Percentiles rank a stretch among this genome's conserved stretches.
Conservation (phyloP, 1,140 invertebrate species). For the Penaeus chinensis region DNA sequence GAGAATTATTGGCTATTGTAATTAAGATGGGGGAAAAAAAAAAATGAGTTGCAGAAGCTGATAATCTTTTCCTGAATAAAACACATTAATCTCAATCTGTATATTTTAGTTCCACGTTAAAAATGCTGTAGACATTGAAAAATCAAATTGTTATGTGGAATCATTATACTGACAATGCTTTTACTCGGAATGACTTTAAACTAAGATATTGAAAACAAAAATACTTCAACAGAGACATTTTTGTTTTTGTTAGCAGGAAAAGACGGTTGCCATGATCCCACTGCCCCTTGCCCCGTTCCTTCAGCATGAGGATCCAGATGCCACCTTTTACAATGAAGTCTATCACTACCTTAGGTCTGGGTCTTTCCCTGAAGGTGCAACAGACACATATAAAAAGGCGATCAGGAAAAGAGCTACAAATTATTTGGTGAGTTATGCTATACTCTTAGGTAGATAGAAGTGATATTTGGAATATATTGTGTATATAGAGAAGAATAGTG, state of each 20-base stretch:
- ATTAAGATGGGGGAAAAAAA: too few relatives aligned
- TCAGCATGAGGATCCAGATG: conserved; percentile 54
- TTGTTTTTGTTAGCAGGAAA: conserved; percentile 30
- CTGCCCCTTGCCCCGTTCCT: conserved; percentile 58
- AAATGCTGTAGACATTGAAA: too few relatives aligned
- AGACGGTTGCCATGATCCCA: conserved; percentile 18
- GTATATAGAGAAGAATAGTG: background rate
- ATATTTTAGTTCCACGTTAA: too few relatives aligned
- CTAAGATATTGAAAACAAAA: background rate
- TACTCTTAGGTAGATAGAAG: background rate
- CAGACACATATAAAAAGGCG: conserved; percentile 56
- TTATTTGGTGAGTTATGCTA: conserved; percentile 46
- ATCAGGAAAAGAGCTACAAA: conserved; percentile 61
- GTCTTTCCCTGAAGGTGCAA: conserved; percentile 47
- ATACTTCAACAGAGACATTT: background rate
- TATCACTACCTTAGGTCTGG: conserved; percentile 58
- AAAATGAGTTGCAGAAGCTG: too few relatives aligned
- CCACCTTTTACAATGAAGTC: conserved; percentile 60
- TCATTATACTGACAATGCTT: too few relatives aligned
- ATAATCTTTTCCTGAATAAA: too few relatives aligned
- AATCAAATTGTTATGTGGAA: too few relatives aligned
- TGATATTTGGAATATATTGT: background rate
- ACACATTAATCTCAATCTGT: too few relatives aligned
- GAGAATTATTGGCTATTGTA: too few relatives aligned
- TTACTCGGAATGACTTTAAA: background rate